Percentiles rank a stretch among this genome's conserved stretches.
Conservation (phyloP, 2,888 invertebrate genomes). For the Morpho achilles region DNA sequence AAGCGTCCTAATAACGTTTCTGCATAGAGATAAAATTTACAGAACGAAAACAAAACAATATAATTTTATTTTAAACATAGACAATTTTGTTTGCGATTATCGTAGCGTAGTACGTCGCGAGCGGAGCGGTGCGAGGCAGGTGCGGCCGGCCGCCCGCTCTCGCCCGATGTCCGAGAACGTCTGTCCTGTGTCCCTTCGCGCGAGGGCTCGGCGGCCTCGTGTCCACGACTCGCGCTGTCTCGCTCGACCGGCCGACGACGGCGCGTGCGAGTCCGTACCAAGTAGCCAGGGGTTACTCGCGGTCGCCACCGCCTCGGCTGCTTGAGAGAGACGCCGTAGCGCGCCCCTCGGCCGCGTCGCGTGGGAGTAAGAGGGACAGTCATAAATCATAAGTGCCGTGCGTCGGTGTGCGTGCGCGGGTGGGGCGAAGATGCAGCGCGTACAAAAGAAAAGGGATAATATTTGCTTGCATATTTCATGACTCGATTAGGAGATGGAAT, state of each 20-base stretch:
- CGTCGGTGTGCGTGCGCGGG: constrained; percentile 78
- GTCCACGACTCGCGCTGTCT: constrained; percentile 71
- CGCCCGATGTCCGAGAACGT: constrained; percentile 80
- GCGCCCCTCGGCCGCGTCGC: constrained; percentile 39
- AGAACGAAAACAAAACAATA: constrained; percentile 27
- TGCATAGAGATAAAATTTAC: constrained; percentile 33
- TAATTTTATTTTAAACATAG: constrained; percentile 34
- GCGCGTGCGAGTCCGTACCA: constrained; percentile 77
- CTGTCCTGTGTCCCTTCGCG: constrained; percentile 79
- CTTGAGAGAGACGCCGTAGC: constrained; percentile 59
- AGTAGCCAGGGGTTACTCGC: constrained; percentile 79
- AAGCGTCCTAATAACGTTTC: constrained; percentile 33
- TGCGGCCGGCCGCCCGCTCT: constrained; percentile 77
- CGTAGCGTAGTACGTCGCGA: constrained; percentile 59
- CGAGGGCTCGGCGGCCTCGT: constrained; percentile 75
- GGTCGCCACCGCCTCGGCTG: constrained; percentile 73
- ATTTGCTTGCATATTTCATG: constrained; percentile 80
- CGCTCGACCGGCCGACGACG: constrained; percentile 72
- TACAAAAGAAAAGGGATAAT: constrained; percentile 79
- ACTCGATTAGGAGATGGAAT: constrained; percentile 79
- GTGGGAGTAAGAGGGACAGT: constrained; percentile 54
- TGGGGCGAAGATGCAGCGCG: constrained; percentile 78
- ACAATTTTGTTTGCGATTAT: constrained; percentile 60
- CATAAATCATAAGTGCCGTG: constrained; percentile 67
- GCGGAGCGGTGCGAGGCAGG: constrained; percentile 65